These are phyloP conservation scores for Chaunax sp. DNA, from an alignment of 2,797 vertebrate species.

Conservation along the genomic window DNA sequence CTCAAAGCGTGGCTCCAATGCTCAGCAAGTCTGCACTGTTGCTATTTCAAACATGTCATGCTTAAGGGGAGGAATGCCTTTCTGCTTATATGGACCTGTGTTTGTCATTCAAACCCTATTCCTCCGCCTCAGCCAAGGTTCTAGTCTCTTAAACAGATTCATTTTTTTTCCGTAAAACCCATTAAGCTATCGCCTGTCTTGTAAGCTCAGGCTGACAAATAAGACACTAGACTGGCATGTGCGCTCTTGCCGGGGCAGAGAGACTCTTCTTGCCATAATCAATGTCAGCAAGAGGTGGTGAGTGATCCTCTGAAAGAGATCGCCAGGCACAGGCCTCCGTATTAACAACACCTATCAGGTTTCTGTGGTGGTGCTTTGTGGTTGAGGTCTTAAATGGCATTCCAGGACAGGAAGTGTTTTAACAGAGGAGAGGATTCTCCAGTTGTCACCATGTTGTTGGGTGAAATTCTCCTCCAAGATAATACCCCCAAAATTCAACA, in stretches of 20 bases:
- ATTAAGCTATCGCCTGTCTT: slow-evolving; percentile 69
- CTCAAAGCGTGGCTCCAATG: slow-evolving; percentile 43
- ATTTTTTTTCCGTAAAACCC: slow-evolving; percentile 45
- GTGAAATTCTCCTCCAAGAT: slow-evolving; percentile 1
- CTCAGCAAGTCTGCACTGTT: slow-evolving; percentile 59
- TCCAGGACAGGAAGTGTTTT: slow-evolving; percentile 6
- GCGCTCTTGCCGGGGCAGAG: slow-evolving; percentile 15
- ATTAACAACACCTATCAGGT: slow-evolving; percentile 26
- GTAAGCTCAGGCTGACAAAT: slow-evolving; percentile 51
- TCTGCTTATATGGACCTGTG: slow-evolving; percentile 57
- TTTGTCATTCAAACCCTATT: slow-evolving; percentile 67
- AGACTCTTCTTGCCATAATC: slow-evolving; percentile 47
- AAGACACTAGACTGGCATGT: slow-evolving; percentile 53
- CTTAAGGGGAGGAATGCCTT: slow-evolving; percentile 57
- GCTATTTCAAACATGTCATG: slow-evolving; percentile 55
- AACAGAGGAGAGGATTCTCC: not conserved
- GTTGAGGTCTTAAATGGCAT: slow-evolving; percentile 23
- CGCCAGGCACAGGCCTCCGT: not conserved
- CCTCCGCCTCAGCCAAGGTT: slow-evolving; percentile 57
- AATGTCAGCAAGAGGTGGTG: slow-evolving; percentile 30
- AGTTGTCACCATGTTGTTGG: not conserved
- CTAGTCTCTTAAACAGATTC: slow-evolving; percentile 48
- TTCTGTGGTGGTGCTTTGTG: not conserved
- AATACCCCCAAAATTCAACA: not conserved
- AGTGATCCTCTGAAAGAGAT: slow-evolving; percentile 38